These are phyloP conservation scores for Temnopleurus reevesii DNA, from an alignment of 53 echinoderm and acorn worm genomes.

Conservation along the genomic window DNA sequence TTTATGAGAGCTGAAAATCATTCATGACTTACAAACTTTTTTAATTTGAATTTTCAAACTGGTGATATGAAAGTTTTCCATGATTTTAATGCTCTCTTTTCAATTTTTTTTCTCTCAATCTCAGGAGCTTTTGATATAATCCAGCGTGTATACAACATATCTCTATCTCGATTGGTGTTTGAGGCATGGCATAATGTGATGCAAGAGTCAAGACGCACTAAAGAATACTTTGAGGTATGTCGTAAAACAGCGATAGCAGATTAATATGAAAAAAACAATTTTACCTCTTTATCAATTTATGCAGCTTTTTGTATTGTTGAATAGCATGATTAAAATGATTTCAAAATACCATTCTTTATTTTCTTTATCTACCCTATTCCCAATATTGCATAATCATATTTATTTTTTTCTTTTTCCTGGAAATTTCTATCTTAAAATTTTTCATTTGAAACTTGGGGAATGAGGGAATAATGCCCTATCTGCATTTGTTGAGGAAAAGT, in stretches of 20 bases:
- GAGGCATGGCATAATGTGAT: slow-evolving; percentile 99
- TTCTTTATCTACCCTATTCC: not conserved
- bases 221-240: slow-evolving; percentile 97
- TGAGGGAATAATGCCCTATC: too few relatives aligned
- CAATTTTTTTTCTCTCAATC: not conserved
- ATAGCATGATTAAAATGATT: too few relatives aligned
- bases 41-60: too few relatives aligned
- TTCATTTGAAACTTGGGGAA: too few relatives aligned
- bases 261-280: too few relatives aligned
- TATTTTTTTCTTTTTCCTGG: not conserved
- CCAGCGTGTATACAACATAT: slow-evolving; percentile 76
- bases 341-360: not conserved
- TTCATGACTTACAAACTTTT: too few relatives aligned
- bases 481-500: too few relatives aligned
- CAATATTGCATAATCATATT: not conserved
- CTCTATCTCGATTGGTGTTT: slow-evolving; percentile 90
- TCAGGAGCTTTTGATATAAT: slow-evolving; percentile 86
- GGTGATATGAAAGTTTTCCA: too few relatives aligned
- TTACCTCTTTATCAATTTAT: too few relatives aligned
- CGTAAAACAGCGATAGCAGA: too few relatives aligned
- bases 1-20: too few relatives aligned
- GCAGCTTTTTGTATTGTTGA: not conserved
- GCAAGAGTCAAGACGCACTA: slow-evolving; percentile 92
- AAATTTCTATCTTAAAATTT: not conserved
- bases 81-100: not conserved